Evolutionary conservation across 2,888 invertebrate species (phyloP).

Genomic region (Penaeus monodon): DNA sequence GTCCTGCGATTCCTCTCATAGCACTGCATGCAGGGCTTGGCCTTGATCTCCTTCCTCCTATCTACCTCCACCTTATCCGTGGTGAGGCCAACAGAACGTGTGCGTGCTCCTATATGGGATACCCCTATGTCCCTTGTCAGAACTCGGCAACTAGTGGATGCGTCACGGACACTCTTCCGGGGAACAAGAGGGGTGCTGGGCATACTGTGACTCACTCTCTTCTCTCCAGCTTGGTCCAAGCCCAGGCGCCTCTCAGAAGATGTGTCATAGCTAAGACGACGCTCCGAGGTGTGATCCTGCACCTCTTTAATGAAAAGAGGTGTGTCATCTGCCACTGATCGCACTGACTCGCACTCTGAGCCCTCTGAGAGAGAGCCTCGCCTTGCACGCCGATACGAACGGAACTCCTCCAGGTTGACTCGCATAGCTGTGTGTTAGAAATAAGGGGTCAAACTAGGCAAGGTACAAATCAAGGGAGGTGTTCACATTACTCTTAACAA

Average conservation of each 20-base stretch:
- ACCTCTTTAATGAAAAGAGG: slow-evolving; percentile 45
- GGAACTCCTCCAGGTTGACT: slow-evolving; percentile 62
- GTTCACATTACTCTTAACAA: neutral
- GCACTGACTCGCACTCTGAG: slow-evolving; percentile 60
- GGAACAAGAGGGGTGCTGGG: slow-evolving; percentile 37
- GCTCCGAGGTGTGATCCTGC: slow-evolving; percentile 22
- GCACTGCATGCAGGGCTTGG: slow-evolving; percentile 49
- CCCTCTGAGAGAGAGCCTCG: slow-evolving; percentile 60
- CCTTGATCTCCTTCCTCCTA: slow-evolving; percentile 28
- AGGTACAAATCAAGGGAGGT: neutral
- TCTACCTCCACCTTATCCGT: slow-evolving; percentile 38
- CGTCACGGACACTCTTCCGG: slow-evolving; percentile 51
- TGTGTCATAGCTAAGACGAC: neutral
- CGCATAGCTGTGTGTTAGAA: slow-evolving; percentile 45
- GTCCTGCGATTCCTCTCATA: slow-evolving; percentile 43
- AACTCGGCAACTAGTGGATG: slow-evolving; percentile 61
- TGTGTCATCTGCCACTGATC: slow-evolving; percentile 36
- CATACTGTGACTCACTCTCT: slow-evolving; percentile 30
- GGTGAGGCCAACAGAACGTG: slow-evolving; percentile 59
- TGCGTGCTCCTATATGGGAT: slow-evolving; percentile 53
- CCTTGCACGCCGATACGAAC: slow-evolving; percentile 61
- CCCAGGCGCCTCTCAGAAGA: neutral
- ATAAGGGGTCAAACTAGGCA: neutral
- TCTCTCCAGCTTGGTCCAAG: neutral
- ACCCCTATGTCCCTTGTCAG: slow-evolving; percentile 64